Base-by-base conservation (phyloP, 2,888 invertebrate species). In the Hoplodrina ambigua region DNA sequence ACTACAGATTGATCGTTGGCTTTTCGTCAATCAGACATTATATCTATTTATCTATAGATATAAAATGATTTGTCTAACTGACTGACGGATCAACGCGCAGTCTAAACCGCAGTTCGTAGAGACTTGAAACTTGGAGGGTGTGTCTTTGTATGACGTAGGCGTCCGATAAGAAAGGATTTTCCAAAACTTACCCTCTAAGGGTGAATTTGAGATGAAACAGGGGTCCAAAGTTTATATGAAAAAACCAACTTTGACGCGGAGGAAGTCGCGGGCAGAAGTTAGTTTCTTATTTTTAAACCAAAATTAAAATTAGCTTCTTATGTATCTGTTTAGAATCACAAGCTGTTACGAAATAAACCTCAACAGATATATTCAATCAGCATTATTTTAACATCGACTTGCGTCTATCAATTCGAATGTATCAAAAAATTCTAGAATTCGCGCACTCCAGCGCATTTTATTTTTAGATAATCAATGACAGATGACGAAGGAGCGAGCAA, bases 401-500 rank as follows among this genome's bases (percentile, higher is more conserved):
- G 41, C 55, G 59, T 72, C 72, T 37, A 69, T 80, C 72, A 75
- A 75, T 72, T 66, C 52, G 66, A 57, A 76, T 74, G 81, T 83
- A 75, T 80, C 74, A 84, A 83, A 84, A 80, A 83, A 68, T 68
- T 81, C 80, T 83, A 83, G 79, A 84, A 84, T 75, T 80, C 81
- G 80, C 82, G 71, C 79, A 68, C 84, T 87, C 85, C 86, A 85
- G 87, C 69, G 68, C 50, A 71, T 71, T 74, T 85, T 88, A 85
- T 88, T 86, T 88, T 85, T 88, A 88, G 85, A 78, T 77, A 83
- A 87, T 88, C 88, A 88, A 86, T 88, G 88, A 88, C 88, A 89
- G 83, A 87, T 84, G 85, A 88, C 82, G 87, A 85, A 54, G 64
- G 59, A 55, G 57, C 19, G 73, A 78, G 69, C 61, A 82, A 77